Conservation (phyloP, 2,888 invertebrate species). For the Opisthograptis luteolata region DNA sequence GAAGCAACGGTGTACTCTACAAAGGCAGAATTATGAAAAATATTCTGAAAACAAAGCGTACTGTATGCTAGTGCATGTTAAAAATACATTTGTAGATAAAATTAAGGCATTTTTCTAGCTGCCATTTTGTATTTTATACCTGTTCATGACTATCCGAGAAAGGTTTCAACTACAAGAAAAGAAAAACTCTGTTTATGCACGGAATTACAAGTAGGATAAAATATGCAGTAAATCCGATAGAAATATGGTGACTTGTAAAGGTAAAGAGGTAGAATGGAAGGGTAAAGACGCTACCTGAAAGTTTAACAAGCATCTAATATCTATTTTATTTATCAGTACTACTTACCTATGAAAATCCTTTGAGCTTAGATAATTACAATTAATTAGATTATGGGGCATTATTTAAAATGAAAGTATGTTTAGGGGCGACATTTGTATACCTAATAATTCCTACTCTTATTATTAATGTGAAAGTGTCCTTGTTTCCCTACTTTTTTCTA, state of each 20-base stretch:
- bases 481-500: too few relatives aligned
- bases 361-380: slow-evolving; percentile 14
- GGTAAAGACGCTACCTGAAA: slow-evolving; percentile 10
- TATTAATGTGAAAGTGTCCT: too few relatives aligned
- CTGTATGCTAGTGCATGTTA: slow-evolving; percentile 51
- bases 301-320: slow-evolving; percentile 21
- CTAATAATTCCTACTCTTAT: too few relatives aligned
- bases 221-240: slow-evolving; percentile 14
- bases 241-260: slow-evolving; percentile 6
- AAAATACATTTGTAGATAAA: slow-evolving; percentile 53
- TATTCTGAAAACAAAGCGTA: slow-evolving; percentile 45
- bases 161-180: slow-evolving; percentile 83
- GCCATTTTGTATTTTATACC: slow-evolving; percentile 68
- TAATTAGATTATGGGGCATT: slow-evolving; percentile 4
- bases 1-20: slow-evolving; percentile 50
- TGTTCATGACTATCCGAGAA: slow-evolving; percentile 84
- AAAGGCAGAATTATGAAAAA: slow-evolving; percentile 37
- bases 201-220: slow-evolving; percentile 25
- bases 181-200: slow-evolving; percentile 48
- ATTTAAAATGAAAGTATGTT: background rate
- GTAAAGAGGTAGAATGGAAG: slow-evolving; percentile 12
- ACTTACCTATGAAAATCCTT: slow-evolving; percentile 31
- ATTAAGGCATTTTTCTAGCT: slow-evolving; percentile 66
- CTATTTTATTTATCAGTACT: slow-evolving; percentile 13
- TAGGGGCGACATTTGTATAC: background rate